A percentile compares a stretch with the other conserved stretches of the same genome.
These are phyloP conservation scores for Spinus pinus DNA, from an alignment of 2,797 vertebrate genomes.

Conservation along the genomic window DNA sequence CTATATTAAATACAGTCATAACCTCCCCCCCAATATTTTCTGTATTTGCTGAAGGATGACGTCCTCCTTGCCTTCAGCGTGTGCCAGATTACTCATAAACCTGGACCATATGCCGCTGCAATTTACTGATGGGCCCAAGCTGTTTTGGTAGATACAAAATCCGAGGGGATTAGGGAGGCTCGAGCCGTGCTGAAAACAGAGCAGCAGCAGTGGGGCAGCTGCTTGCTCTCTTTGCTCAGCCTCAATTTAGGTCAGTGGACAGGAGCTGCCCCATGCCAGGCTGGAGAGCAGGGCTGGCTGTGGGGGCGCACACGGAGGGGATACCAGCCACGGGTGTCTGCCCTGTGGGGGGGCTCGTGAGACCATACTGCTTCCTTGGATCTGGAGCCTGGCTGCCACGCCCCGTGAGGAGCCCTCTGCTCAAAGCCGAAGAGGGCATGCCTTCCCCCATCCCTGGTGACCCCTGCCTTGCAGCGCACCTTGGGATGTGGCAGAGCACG, in stretches of 20 bases:
- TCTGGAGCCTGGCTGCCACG: not conserved
- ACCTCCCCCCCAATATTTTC: conserved; percentile 71
- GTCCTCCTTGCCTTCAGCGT: conserved; percentile 86
- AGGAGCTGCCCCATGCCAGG: not conserved
- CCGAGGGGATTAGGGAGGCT: conserved; percentile 89
- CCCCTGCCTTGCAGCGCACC: not conserved
- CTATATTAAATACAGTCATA: conserved; percentile 41
- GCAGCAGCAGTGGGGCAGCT: conserved; percentile 71
- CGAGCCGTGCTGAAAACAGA: conserved; percentile 84
- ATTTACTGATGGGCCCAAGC: conserved; percentile 99
- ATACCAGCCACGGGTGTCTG: not conserved
- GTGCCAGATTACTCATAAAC: conserved; percentile 99
- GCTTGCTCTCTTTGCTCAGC: conserved; percentile 65
- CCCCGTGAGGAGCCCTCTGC: not conserved
- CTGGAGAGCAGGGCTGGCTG: not conserved
- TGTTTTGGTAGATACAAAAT: conserved; percentile 98
- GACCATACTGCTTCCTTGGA: rapidly evolving
- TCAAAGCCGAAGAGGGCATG: not conserved
- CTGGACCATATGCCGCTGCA: conserved; percentile 97
- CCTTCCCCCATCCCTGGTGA: not conserved
- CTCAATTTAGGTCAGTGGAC: conserved; percentile 68
- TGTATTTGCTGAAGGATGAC: conserved; percentile 87
- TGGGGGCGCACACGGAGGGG: rapidly evolving
- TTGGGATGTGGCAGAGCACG: rapidly evolving
- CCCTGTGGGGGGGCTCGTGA: rapidly evolving